Base-by-base conservation (phyloP, 53 echinoderm and acorn worm genomes). In the Paracentrotus lividus region DNA sequence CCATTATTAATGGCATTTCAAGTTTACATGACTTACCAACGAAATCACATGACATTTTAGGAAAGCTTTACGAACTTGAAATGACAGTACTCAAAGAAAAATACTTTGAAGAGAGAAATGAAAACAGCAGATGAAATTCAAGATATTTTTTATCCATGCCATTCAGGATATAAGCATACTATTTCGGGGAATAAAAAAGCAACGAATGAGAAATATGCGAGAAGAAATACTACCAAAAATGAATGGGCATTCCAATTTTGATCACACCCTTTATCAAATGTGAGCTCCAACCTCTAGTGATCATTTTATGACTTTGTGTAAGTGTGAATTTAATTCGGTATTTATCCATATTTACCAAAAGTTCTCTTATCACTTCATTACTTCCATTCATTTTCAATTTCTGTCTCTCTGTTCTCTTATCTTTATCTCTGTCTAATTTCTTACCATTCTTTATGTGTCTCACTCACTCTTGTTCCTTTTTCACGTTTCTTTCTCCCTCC, bases 51-150 rank as follows among this genome's bases (percentile, higher is more conserved):
- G 72, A 72, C 40, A 69, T 69, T 69, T 69, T n/a, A 12, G 69
- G 14, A 81, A 81, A 45, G 81, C 42, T 81, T 44, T 81, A 45
- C 81, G 49, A n/a, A 26, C 26, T 14, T 47, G 47, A 18, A 32
- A 45, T 81, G 44, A 44, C 44, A 45, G 2, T 81, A 81, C n/a
- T 81, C 44, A 81, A 44, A 81, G 81, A 44, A 47, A n/a, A 45
- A 44, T n/a, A 45, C 18, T 81, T n/a, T 3, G 81, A 12, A 81
- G 81, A 81, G n/a, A n/a, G 47, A 45, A 45, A 81, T 81, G 47
- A n/a, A 81, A 81, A 81, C 81, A 81, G 42, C 40, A 13, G 47
- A 76, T 76, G 42, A 18, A 76, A 40, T 81, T 2, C 24, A 81
- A 12, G 26, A 81, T 81, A 34, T 81, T 81, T n/a, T 81, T n/a